phyloP scores from a whole-genome alignment of 2,797 vertebrate species.

The Sarcophilus harrisii region DNA sequence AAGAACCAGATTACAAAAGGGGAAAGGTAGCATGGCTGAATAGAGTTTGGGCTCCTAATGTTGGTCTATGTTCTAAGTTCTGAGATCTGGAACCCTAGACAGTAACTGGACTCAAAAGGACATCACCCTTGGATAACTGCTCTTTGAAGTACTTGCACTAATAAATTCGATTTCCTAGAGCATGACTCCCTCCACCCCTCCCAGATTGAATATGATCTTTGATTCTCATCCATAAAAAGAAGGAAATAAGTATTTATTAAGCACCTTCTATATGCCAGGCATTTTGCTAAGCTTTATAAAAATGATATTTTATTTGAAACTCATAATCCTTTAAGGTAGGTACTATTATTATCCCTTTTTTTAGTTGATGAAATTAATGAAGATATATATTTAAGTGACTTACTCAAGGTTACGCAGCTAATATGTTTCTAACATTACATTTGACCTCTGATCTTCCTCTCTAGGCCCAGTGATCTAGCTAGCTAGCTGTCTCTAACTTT shows the following conservation, averaged over 20 bases:
- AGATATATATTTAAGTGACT: not conserved
- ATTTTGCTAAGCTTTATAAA: not conserved
- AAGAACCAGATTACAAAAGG: not conserved
- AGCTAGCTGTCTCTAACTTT: not conserved
- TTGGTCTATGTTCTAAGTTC: not conserved
- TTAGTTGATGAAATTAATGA: not conserved
- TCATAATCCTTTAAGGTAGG: too few species aligned
- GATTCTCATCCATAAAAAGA: not conserved
- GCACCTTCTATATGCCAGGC: not conserved
- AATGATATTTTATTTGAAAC: not conserved
- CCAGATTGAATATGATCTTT: too few species aligned
- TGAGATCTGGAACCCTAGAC: not conserved
- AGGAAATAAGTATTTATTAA: too few species aligned
- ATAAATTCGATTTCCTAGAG: not conserved
- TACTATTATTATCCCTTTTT: not conserved
- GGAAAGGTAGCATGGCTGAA: not conserved
- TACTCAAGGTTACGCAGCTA: not conserved
- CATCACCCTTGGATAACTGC: not conserved
- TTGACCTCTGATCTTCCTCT: not conserved
- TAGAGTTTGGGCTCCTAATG: not conserved
- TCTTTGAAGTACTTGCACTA: not conserved
- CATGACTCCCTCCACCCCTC: not conserved
- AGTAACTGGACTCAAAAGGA: not conserved
- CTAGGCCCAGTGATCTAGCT: not conserved
- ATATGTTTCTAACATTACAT: not conserved